Conservation (phyloP, 2,113 vertebrate species). For the Fregata magnificens region DNA sequence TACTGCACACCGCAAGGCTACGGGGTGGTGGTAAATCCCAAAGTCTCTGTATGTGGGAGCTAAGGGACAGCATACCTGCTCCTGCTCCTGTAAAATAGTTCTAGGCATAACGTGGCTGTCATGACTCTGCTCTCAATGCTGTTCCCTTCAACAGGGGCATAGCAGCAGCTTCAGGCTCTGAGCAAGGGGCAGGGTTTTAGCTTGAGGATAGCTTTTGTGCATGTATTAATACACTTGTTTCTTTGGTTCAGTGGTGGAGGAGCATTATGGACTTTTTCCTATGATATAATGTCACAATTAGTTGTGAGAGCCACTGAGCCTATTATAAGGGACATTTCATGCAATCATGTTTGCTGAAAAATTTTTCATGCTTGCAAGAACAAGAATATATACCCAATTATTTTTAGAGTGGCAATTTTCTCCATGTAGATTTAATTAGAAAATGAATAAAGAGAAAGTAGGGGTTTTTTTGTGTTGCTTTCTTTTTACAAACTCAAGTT, state of each 20-base stretch:
- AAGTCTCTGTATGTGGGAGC: not conserved
- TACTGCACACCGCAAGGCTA: not conserved
- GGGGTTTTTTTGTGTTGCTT: not conserved
- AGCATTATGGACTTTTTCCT: not conserved
- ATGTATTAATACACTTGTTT: not conserved
- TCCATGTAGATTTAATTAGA: slow-evolving; percentile 13
- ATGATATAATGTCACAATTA: not conserved
- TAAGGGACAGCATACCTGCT: not conserved
- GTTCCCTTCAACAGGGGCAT: not conserved
- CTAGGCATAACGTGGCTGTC: not conserved
- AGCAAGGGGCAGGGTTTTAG: not conserved
- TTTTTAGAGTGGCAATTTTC: not conserved
- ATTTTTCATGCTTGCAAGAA: not conserved
- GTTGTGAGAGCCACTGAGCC: not conserved
- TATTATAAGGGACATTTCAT: not conserved
- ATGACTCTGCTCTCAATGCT: not conserved
- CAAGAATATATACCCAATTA: not conserved
- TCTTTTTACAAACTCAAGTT: not conserved
- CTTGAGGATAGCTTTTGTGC: not conserved
- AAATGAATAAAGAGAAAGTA: not conserved
- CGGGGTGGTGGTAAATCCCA: not conserved
- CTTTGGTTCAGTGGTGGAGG: not conserved
- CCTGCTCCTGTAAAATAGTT: not conserved
- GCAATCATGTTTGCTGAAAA: not conserved
- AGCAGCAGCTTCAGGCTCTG: not conserved